phyloP scores from a whole-genome alignment of 2,797 vertebrate species.

The Chloroceryle amazona region DNA sequence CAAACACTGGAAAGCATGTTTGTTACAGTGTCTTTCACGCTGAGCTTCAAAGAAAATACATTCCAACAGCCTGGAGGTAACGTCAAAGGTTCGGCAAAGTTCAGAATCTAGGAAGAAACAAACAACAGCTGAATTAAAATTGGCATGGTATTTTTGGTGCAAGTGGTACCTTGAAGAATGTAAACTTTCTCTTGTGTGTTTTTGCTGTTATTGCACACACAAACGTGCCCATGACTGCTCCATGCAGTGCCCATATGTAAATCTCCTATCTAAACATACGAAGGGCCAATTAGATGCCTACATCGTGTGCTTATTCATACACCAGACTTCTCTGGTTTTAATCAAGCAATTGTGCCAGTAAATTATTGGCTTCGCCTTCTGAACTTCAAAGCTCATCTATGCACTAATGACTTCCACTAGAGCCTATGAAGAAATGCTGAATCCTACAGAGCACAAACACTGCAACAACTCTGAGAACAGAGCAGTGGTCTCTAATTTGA shows the following conservation, averaged over 20 bases:
- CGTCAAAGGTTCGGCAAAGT: constrained; percentile 87
- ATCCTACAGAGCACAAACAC: constrained; percentile 6
- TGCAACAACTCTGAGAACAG: constrained; percentile 4
- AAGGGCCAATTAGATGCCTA: background rate
- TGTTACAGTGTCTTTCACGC: constrained; percentile 82
- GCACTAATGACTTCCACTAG: background rate
- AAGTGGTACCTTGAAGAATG: background rate
- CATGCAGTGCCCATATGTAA: background rate
- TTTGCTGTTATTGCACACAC: background rate
- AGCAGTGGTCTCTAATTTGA: constrained; percentile 4
- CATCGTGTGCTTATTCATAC: background rate
- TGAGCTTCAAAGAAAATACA: constrained; percentile 89
- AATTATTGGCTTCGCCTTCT: background rate
- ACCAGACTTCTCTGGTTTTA: constrained; percentile 1
- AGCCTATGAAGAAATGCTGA: constrained; percentile 2
- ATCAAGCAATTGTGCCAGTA: background rate
- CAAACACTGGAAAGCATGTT: constrained; percentile 87
- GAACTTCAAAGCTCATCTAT: constrained; percentile 14
- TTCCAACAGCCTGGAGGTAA: constrained; percentile 92
- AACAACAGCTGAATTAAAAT: background rate
- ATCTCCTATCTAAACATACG: background rate
- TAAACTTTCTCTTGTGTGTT: background rate
- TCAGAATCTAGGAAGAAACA: constrained; percentile 86
- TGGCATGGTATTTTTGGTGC: background rate
- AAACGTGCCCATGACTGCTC: background rate